Base-by-base conservation (phyloP, 2,888 invertebrate species). In the Hipparchia sbordonii region DNA sequence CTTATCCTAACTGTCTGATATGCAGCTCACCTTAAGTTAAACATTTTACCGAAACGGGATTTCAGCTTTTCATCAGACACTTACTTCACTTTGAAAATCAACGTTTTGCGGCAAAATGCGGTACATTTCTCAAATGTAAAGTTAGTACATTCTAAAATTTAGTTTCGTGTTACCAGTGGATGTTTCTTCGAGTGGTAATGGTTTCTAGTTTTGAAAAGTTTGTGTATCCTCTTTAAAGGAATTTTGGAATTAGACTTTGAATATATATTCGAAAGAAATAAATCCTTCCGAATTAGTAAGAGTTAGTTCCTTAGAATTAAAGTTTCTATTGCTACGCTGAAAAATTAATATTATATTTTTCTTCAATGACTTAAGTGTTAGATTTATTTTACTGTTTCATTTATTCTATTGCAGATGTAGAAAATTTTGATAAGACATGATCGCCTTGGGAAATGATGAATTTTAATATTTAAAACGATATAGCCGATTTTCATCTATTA, bases 71-170 rank as follows among this genome's bases (percentile, higher is more conserved):
- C 51, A 46, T 63, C 65, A 66, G 60, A 60, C 52, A 10, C 52
- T 23, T 23, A 23, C 12, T 69, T 72, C 13, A 33, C 69, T 73
- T 72, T 72, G 70, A 67, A 66, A 66, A 72, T 57, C 57, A 57
- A 57, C 57, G 13, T 13, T 54, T 12, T 54, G 57, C 57, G 13
- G 57, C 23, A 23, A 23, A 23, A 23, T 10, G 57, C 6, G 10
- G 12, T 10, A 52, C 4, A 13, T n/a, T 6, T 13, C 57, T 23
- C 10, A 13, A 57, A 57, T 57, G 57, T 57, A 57, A 57, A 57
- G 23, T 8, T 57, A 13, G 2, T 54, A 54, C 12, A 54, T 57
- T 57, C 23, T 57, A 57, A 10, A 57, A 57, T 57, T 23, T 13
- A 23, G 57, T 57, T 57, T 57, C 23, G 13, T 13, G 10, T 57